Base-by-base conservation (phyloP, 2,113 vertebrate genomes). In the Sisor rabdophorus region DNA sequence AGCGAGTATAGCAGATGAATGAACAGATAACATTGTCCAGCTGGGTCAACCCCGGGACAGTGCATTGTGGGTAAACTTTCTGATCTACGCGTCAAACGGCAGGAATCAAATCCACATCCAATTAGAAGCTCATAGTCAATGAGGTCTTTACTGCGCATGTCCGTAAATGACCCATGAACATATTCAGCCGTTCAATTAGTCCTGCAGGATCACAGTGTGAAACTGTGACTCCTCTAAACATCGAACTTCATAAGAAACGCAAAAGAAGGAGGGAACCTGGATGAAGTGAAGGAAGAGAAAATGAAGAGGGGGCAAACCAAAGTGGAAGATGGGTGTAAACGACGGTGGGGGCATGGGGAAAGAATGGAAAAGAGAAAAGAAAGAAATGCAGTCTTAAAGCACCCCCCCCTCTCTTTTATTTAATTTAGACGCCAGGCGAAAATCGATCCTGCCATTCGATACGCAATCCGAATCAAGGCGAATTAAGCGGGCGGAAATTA, bases 361-460 rank as follows among this genome's bases (percentile, higher is more conserved):
- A 87, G 88, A 90, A 89, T 86, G 89, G 88, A 89, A 89, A 90
- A 88, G 87, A 90, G 88, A 91, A 91, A 85, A 84, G 88, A 90
- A 91, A 92, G 89, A 91, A 93, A 90, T 78, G 86, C 76, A 81
- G 90, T 89, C 89, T 92, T 92, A 91, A 92, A 92, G 90, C 88
- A 89, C 89, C 74, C 77, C 75, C 75, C 68, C 68, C 87, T 81
- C 74, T 89, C 90, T 90, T 92, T 94, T 93, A 94, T 94, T 94
- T 94, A 94, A 94, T 94, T 94, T 94, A 94, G 93, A 93, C 92
- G 92, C 93, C 92, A 93, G 91, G 92, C 92, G 92, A 93, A 94
- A 94, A 94, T 94, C 93, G 92, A 94, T 94, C 91, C 93, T 94
- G 93, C 93, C 93, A 94, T 93, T 94, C 93, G 93, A 94, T 94